Percentiles rank a stretch among this genome's conserved stretches.
Conservation (phyloP, 2,888 invertebrate species). For the Acanthosepion esculentum region DNA sequence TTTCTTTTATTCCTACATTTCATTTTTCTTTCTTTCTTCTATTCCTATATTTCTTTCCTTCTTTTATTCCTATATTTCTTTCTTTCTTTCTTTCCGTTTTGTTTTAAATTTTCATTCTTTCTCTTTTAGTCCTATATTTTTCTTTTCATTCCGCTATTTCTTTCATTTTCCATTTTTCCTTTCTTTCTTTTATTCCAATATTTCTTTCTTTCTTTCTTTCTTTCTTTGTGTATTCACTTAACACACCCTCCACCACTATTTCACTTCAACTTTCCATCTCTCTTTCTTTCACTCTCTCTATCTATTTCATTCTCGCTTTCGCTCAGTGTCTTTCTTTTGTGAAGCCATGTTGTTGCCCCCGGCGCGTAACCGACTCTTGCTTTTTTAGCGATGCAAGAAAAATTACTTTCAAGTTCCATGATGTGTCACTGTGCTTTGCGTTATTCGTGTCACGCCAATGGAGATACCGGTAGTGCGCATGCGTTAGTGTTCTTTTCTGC, state of each 20-base stretch:
- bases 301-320: background rate
- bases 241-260: no score
- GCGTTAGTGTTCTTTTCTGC: background rate
- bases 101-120: background rate
- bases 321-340: background rate
- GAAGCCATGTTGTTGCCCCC: background rate
- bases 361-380: conserved; percentile 33
- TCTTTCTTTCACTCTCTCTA: background rate
- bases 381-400: conserved; percentile 33
- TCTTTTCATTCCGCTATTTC: background rate
- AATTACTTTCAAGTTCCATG: conserved; percentile 20
- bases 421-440: background rate
- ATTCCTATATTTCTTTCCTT: background rate
- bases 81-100: background rate
- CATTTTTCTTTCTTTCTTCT: background rate
- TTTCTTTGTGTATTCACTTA: no score
- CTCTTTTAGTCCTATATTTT: background rate
- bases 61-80: background rate
- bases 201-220: background rate
- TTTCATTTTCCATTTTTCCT: background rate
- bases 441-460: conserved; percentile 8
- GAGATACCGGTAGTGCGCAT: background rate
- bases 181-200: background rate
- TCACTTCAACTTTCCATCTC: background rate
- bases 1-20: background rate